Conservation (phyloP, 2,113 vertebrate genomes). For the Ascaphus truei region DNA sequence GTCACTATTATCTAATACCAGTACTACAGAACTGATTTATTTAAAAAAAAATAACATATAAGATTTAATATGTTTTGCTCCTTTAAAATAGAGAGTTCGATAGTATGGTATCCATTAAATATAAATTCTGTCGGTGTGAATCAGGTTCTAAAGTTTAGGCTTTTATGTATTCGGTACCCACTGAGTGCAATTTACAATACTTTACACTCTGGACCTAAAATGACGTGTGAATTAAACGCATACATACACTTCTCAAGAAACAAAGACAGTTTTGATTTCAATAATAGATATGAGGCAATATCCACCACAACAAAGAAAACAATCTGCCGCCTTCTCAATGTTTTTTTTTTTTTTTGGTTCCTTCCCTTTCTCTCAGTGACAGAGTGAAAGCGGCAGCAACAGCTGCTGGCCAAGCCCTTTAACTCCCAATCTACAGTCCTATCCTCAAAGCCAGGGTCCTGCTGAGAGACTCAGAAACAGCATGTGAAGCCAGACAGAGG, state of each 20-base stretch:
- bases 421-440: constrained; percentile 35
- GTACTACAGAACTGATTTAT: too few relatives aligned
- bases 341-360: constrained; percentile 34
- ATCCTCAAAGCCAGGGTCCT: constrained; percentile 23
- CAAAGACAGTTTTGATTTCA: constrained; percentile 28
- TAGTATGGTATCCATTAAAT: too few relatives aligned
- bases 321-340: constrained; percentile 39
- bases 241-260: neutral
- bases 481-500: constrained; percentile 7
- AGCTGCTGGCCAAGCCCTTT: constrained; percentile 43
- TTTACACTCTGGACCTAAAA: neutral
- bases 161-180: too few relatives aligned
- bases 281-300: constrained; percentile 25
- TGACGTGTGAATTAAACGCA: neutral
- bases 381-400: constrained; percentile 39
- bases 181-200: neutral
- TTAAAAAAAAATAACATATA: too few relatives aligned
- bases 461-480: neutral
- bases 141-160: too few relatives aligned
- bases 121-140: too few relatives aligned
- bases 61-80: too few relatives aligned
- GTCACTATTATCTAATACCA: too few relatives aligned
- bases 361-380: constrained; percentile 44
- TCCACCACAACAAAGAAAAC: constrained; percentile 37
- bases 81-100: too few relatives aligned